A percentile compares a stretch with the other conserved stretches of the same genome.
Conservation (phyloP, 2,113 vertebrate genomes). For the Pelmatolapia mariae region DNA sequence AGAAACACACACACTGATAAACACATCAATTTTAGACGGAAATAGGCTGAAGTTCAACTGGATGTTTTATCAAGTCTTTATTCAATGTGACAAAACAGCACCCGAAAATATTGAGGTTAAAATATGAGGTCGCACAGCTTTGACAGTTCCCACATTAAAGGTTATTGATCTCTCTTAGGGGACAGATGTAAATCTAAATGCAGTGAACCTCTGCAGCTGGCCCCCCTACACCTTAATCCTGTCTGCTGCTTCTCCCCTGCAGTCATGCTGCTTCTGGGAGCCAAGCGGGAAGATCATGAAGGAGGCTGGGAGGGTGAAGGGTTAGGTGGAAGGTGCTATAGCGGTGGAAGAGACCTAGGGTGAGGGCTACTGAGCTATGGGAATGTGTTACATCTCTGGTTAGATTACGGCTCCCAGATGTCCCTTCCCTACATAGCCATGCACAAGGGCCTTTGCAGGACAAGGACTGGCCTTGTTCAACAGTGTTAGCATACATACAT, state of each 20-base stretch:
- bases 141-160: constrained; percentile 38
- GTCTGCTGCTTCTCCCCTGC: constrained; percentile 5
- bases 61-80: constrained; percentile 8
- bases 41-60: not conserved
- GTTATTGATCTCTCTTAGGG: constrained; percentile 45
- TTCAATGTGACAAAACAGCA: constrained; percentile 27
- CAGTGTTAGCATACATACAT: not conserved
- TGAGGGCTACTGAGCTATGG: not conserved
- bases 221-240: not conserved
- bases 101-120: constrained; percentile 11
- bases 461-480: not conserved
- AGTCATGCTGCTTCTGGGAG: constrained; percentile 20
- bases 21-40: constrained; percentile 25
- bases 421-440: not conserved
- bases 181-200: constrained; percentile 35
- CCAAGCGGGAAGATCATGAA: not conserved
- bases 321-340: not conserved
- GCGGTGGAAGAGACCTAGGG: not conserved
- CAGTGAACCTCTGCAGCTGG: not conserved
- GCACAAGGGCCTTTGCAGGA: not conserved
- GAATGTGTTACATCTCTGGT: not conserved
- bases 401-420: not conserved
- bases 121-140: constrained; percentile 37
- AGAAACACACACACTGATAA: not conserved
- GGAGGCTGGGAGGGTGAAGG: not conserved